A percentile compares a stretch with the other conserved stretches of the same genome.
Evolutionary conservation across 30 jellyfish, hydroid and myxozoan species (phyloP).

Genomic region (Rhopilema esculentum): DNA sequence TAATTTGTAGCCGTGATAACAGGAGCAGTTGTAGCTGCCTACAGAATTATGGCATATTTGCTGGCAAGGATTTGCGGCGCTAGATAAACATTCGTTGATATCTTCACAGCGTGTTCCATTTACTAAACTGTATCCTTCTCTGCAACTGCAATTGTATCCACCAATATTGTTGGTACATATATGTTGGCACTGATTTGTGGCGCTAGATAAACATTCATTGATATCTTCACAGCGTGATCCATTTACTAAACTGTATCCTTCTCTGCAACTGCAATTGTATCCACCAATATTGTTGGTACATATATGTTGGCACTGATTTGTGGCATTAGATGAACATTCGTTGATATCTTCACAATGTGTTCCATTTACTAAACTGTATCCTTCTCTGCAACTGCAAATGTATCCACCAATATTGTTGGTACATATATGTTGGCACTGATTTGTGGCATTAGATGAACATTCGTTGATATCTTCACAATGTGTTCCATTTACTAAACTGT

Average conservation of each 20-base stretch:
- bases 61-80: constrained; percentile 1
- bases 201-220: not conserved
- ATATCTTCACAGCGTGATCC: too few relatives aligned
- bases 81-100: constrained; percentile 7
- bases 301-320: not conserved
- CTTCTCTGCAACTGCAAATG: not conserved
- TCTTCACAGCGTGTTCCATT: constrained; percentile 39
- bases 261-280: not conserved
- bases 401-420: not conserved
- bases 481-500: constrained; percentile 23
- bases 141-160: constrained; percentile 36
- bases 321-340: not conserved
- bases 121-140: constrained; percentile 9
- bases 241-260: too few relatives aligned
- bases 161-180: constrained; percentile 13
- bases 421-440: not conserved
- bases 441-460: constrained; percentile 6
- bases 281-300: not conserved
- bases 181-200: constrained; percentile 26
- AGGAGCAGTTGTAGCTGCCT: constrained; percentile 37
- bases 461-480: constrained; percentile 24
- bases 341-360: constrained; percentile 1
- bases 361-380: constrained; percentile 8
- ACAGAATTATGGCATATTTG: not conserved
- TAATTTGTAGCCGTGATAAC: constrained; percentile 2